Base-by-base conservation (phyloP, 1,140 invertebrate genomes). In the Drosophila erecta region DNA sequence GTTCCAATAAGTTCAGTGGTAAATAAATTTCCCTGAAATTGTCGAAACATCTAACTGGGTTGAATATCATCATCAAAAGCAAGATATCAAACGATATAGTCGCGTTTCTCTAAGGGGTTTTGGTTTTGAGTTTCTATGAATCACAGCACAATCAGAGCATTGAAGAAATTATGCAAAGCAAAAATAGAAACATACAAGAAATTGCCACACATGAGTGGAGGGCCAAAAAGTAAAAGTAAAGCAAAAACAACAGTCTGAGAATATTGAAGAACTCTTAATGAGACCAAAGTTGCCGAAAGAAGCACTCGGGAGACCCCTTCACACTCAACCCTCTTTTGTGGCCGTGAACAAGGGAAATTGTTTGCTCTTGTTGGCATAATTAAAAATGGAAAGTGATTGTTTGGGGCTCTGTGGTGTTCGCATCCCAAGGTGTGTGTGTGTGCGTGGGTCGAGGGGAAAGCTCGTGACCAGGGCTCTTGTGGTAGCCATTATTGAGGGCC, bases 351-450 rank as follows among this genome's bases (percentile, higher is more conserved):
- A 61, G 30, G 49, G 56, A 57, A 61, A 81, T 77, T 76, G 71
- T 59, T 71, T 67, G 65, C 55, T 65, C 44, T 87, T 76, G 83
- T 65, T 72, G 72, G 71, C 84, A 61, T 83, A 89, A 87, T 83
- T 72, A 75, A 83, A 87, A 87, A 83, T 81, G 58, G 61, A 87
- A 89, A 87, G 81, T 87, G 75, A 67, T 70, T 77, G 53, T 67
- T 37, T 58, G 40, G 44, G 24, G 58, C 20, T 0, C 24, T 20
- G 30, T 30, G 30, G 22, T 44, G 24, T 24, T 38, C n/a, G 38
- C 30, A 49, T 44, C 35, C 10, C 30, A 17, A 10, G 38, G 53
- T 49, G 27, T 33, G 33, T 17, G 47, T 4, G 38, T 40, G 60
- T 44, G 79, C 17, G 40, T 46, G 50, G 64, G 46, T 41, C 22